phyloP scores from a whole-genome alignment of 2,797 vertebrate species.

The Denticeps clupeoides region DNA sequence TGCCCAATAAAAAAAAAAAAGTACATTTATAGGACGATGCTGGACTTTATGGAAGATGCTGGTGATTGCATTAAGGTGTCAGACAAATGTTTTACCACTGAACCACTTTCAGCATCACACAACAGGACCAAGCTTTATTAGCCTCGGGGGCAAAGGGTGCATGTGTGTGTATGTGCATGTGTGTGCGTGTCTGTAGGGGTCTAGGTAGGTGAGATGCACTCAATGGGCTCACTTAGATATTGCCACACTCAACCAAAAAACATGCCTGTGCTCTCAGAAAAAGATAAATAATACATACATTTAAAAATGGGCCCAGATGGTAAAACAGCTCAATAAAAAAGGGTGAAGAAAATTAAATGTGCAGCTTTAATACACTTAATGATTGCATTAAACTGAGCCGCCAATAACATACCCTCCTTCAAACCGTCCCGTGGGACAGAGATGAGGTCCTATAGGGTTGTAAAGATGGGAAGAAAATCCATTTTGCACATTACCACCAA shows the following conservation, averaged over 20 bases:
- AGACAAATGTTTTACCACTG: too few species aligned
- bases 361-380: constrained; percentile 47
- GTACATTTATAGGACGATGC: too few species aligned
- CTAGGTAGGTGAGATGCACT: constrained; percentile 28
- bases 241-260: constrained; percentile 24
- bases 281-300: constrained; percentile 58
- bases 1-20: too few species aligned
- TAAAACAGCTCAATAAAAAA: constrained; percentile 30
- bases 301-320: constrained; percentile 37
- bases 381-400: constrained; percentile 27
- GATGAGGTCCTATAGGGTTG: neutral
- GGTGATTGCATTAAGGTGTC: too few species aligned
- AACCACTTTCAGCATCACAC: too few species aligned
- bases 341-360: constrained; percentile 41
- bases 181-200: too few species aligned
- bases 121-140: too few species aligned
- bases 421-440: neutral
- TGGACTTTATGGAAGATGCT: too few species aligned
- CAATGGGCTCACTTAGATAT: constrained; percentile 48
- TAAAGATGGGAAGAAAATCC: neutral
- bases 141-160: too few species aligned
- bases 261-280: constrained; percentile 49
- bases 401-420: constrained; percentile 1
- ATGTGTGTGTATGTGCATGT: neutral
- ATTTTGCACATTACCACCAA: constrained; percentile 4